Evolutionary conservation across 2,888 invertebrate species (phyloP), one percentile per base, ranked within the genome.

Genomic region (Mythimna lalbum): DNA sequence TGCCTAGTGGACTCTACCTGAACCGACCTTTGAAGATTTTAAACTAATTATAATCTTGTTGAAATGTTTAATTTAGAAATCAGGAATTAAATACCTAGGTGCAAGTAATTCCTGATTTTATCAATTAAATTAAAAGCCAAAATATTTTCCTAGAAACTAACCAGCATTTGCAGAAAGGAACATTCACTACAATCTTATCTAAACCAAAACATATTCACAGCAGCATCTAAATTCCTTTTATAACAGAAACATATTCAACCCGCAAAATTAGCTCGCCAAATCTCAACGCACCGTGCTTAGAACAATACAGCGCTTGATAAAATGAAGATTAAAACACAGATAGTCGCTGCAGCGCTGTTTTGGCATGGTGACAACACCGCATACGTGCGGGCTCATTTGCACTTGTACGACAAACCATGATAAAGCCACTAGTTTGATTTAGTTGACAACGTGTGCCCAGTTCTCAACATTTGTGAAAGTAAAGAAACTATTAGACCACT

Each of bases 341-440:
- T 73, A 62, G 72, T 69, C 39, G 55, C 52, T 73, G 68, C 69
- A 77, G 56, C 67, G 64, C 64, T 77, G 62, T 80, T 77, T 81
- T 80, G 81, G 79, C 79, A 73, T 43, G 33, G 61, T 80, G 79
- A 80, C 79, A 81, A 81, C 27, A 57, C 63, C 67, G 21, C 64
- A 72, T 56, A 49, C 47, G 23, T 63, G 75, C 36, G 72, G 27
- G 50, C 57, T 64, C 61, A 55, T 81, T 81, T 64, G 72, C 57
- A 67, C 43, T 72, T 76, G 78, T 81, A 67, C 10, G 21, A 77
- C 81, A 68, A 60, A 31, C 77, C 61, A n/a, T 61, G 39, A 81
- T 71, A 78, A 78, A 67, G 61, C 72, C 81, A 68, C 62, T 60
- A 33, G 36, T 64, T 60, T 77, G 78, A 81, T 57, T 72, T 81